Conservation (phyloP, 2,113 vertebrate species). For the Anolis carolinensis region DNA sequence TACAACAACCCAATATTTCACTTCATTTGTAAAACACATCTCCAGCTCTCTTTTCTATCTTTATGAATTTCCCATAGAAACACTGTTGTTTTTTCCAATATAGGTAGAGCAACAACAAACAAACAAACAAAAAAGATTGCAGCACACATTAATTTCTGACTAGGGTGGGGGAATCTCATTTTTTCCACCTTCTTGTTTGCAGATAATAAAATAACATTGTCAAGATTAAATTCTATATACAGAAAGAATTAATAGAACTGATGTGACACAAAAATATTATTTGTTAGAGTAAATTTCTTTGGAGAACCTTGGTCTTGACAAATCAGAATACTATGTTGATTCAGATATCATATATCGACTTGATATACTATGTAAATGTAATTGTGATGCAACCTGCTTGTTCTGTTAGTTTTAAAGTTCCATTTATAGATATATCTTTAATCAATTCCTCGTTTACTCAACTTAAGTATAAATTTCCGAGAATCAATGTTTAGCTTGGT, state of each 20-base stretch:
- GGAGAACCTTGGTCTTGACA: neutral
- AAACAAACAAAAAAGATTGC: neutral
- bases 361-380: conserved; percentile 6
- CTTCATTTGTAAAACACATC: neutral
- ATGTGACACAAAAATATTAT: neutral
- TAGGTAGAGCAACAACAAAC: neutral
- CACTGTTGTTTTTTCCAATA: too few species aligned
- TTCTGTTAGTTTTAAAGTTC: neutral
- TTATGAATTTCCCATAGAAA: neutral
- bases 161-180: neutral
- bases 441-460: neutral
- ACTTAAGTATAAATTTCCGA: neutral
- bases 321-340: neutral
- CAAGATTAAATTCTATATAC: neutral
- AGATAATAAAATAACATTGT: neutral
- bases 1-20: too few species aligned
- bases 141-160: neutral
- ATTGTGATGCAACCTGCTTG: neutral
- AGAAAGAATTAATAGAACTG: neutral
- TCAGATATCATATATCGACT: too few species aligned
- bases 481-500: neutral
- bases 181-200: neutral
- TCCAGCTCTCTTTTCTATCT: neutral
- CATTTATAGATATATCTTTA: conserved; percentile 1
- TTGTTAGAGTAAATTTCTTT: conserved; percentile 2